Conservation (phyloP, 1,140 invertebrate species). For the Diploscapter pachys region DNA sequence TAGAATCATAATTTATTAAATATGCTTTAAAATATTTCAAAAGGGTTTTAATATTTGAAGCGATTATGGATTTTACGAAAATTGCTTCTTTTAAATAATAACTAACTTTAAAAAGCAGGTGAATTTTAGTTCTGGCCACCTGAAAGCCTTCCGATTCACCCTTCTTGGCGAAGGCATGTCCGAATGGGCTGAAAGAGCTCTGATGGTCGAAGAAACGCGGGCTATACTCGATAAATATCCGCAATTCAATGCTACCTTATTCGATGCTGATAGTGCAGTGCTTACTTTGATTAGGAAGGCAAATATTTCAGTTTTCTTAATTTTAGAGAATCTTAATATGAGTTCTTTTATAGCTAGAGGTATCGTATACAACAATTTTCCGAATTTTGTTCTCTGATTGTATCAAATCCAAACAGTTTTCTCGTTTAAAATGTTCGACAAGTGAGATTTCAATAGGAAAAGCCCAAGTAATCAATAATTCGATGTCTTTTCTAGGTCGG, state of each 20-base stretch:
- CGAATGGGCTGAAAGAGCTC: conserved; percentile 53
- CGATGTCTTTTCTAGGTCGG: conserved; percentile 24
- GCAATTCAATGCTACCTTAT: conserved; percentile 48
- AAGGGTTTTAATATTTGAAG: background rate
- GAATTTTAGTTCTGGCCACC: conserved; percentile 11
- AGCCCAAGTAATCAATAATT: too few relatives aligned
- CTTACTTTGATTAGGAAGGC: conserved; percentile 41
- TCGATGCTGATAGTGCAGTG: conserved; percentile 47
- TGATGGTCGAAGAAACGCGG: conserved; percentile 45
- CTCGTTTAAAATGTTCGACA: too few relatives aligned
- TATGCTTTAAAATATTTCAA: background rate
- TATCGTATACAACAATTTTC: background rate
- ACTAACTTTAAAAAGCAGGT: background rate
- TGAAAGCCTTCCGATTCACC: conserved; percentile 49
- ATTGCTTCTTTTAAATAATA: too few relatives aligned
- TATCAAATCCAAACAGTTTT: too few relatives aligned
- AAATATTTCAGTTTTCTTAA: too few relatives aligned
- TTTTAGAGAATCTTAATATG: conserved; percentile 40
- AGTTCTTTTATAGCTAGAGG: background rate
- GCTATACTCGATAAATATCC: conserved; percentile 40
- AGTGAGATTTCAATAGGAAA: too few relatives aligned
- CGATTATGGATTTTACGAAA: background rate
- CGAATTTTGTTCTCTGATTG: too few relatives aligned
- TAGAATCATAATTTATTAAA: background rate
- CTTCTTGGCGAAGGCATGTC: conserved; percentile 50